A percentile compares a stretch with the other conserved stretches of the same genome.
Conservation (phyloP, 35 echinoderm and acorn worm species). For the Ptychodera flava region DNA sequence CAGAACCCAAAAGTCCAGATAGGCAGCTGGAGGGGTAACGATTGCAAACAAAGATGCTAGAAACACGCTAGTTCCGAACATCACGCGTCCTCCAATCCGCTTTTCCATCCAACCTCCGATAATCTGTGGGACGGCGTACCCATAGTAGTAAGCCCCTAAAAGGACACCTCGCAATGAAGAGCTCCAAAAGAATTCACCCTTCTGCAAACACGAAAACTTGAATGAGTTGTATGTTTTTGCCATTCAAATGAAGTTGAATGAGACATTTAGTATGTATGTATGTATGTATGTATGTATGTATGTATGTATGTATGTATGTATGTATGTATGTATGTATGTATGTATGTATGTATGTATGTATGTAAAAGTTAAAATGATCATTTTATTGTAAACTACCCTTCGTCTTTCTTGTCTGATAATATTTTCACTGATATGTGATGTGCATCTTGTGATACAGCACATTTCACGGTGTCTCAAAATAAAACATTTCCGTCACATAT, state of each 20-base stretch:
- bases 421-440: too few relatives aligned
- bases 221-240: too few relatives aligned
- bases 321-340: not conserved
- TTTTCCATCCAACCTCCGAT: conserved; percentile 8
- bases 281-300: conserved; percentile 2
- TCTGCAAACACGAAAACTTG: not conserved
- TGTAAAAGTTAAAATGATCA: too few relatives aligned
- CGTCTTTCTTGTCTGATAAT: too few relatives aligned
- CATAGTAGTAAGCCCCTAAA: conserved; percentile 24
- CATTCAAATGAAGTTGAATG: too few relatives aligned
- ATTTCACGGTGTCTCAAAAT: too few relatives aligned
- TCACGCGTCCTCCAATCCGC: not conserved
- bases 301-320: conserved; percentile 2
- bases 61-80: not conserved
- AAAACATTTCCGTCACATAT: too few relatives aligned
- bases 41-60: not conserved
- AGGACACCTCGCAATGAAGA: not conserved
- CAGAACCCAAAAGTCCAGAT: not conserved
- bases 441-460: too few relatives aligned
- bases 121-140: conserved; percentile 18
- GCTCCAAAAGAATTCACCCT: conserved; percentile 20
- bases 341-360: not conserved
- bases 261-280: conserved; percentile 1
- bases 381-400: too few relatives aligned
- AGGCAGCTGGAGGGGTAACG: not conserved